Percentiles rank a stretch among this genome's conserved stretches.
Evolutionary conservation across 2,113 vertebrate species (phyloP).

Genomic region (Trachemys scripta): DNA sequence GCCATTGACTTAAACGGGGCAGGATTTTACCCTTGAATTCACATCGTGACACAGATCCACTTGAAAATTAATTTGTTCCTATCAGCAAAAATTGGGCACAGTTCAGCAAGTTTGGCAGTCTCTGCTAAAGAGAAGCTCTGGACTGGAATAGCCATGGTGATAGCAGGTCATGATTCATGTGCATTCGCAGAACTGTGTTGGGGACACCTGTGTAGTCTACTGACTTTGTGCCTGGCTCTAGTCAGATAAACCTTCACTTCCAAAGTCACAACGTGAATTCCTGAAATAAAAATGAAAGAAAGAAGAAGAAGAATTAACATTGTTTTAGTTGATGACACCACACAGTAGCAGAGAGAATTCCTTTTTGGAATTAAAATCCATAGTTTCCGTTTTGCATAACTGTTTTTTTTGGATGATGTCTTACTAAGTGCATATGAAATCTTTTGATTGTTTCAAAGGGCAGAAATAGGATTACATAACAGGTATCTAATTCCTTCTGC

Average conservation of each 20-base stretch:
- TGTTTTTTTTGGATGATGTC: background rate
- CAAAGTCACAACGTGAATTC: background rate
- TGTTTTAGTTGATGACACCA: background rate
- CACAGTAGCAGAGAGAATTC: background rate
- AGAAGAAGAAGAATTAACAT: background rate
- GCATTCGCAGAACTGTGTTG: background rate
- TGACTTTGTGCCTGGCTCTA: background rate
- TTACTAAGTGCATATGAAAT: background rate
- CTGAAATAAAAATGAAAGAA: background rate
- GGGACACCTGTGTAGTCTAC: too few species aligned
- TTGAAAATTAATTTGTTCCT: slow-evolving; percentile 20
- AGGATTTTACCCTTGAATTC: slow-evolving; percentile 1
- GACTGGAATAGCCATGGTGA: background rate
- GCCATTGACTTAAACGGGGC: accelerated
- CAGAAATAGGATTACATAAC: background rate
- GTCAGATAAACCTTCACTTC: background rate
- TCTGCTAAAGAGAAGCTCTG: background rate
- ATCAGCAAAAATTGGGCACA: background rate
- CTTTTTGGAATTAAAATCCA: background rate
- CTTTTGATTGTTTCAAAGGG: background rate
- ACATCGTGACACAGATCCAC: background rate
- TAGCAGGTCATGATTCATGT: background rate
- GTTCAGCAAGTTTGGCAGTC: background rate
- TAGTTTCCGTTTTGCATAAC: background rate
- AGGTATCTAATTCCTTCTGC: background rate